A percentile compares a stretch with the other conserved stretches of the same genome.
Conservation (phyloP, 2,888 invertebrate species). For the Plutella xylostella region DNA sequence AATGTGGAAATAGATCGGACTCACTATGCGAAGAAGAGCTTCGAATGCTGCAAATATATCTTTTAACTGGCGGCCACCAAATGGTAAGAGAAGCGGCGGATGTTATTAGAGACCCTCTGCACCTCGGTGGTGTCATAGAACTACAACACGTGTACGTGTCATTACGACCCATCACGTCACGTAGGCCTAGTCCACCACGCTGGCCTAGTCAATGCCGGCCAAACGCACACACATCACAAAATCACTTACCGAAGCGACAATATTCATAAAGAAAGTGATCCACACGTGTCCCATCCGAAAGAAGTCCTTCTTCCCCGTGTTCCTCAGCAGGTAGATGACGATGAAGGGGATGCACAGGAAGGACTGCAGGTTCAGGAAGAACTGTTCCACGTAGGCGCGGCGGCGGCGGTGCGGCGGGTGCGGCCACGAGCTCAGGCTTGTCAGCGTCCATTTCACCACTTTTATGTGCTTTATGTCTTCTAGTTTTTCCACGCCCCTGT, state of each 20-base stretch:
- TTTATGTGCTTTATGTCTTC: not conserved
- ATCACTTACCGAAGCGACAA: no score
- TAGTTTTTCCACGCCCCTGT: not conserved
- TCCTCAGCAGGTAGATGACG: not conserved
- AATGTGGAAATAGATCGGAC: no score
- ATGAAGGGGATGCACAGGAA: not conserved
- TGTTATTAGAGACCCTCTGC: no score
- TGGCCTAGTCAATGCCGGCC: no score
- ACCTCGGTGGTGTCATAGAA: no score
- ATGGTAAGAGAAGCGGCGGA: no score
- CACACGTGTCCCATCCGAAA: not conserved
- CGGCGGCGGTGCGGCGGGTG: not conserved
- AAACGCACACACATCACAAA: no score
- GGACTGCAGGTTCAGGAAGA: not conserved
- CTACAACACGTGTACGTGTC: no score
- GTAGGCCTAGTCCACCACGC: not conserved
- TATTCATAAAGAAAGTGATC: not conserved
- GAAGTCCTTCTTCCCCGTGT: not conserved
- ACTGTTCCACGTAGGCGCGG: not conserved
- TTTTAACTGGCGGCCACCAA: no score
- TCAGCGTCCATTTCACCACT: not conserved
- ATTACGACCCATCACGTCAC: no score
- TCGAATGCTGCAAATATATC: no score
- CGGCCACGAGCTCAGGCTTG: not conserved
- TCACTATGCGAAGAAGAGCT: no score